Base-by-base conservation (phyloP, 1,140 invertebrate species). In the Diabrotica virgifera region DNA sequence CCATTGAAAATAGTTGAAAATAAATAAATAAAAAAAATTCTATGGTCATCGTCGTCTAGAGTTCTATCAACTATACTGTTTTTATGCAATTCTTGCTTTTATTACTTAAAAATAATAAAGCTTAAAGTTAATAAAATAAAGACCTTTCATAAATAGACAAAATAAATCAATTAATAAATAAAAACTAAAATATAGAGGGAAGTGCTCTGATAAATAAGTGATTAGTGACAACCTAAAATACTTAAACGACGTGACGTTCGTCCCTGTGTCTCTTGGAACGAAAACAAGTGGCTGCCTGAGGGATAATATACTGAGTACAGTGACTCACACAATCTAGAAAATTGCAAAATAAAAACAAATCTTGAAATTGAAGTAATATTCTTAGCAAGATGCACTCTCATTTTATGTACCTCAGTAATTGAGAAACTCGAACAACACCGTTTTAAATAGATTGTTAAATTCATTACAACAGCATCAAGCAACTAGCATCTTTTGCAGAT, bases 311-410 rank as follows among this genome's bases (percentile, higher is more conserved):
- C 56, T 58, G 36, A 36, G 58, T 59, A 59, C 58, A 51, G 13
- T 59, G 37, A 46, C 38, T 46, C 12, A 59, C 14, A 46, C 58
- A 59, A 59, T 59, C 58, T 59, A 59, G 58, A 50, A 59, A 59
- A 59, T 59, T 59, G 37, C 58, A n/a, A 59, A 59, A 59, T 59
- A 51, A 59, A 13, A 59, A 51, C 37, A 59, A 46, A 59, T 59
- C 40, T 59, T 35, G 10, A 11, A 36, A 11, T 14, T 37, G 40
- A 50, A 59, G 58, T 59, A 59, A 59, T 59, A 59, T 51, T 51
- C 58, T 46, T 35, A 59, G n/a, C 55, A n/a, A 57, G 58, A 59
- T 35, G 58, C 13, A 59, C 58, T 12, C 13, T 36, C 58, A 46
- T 51, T 24, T 59, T 50, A 40, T 24, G 4, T 50, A 13, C 58